phyloP scores from a whole-genome alignment of 53 echinoderm and acorn worm species.

The Arbacia lixula region DNA sequence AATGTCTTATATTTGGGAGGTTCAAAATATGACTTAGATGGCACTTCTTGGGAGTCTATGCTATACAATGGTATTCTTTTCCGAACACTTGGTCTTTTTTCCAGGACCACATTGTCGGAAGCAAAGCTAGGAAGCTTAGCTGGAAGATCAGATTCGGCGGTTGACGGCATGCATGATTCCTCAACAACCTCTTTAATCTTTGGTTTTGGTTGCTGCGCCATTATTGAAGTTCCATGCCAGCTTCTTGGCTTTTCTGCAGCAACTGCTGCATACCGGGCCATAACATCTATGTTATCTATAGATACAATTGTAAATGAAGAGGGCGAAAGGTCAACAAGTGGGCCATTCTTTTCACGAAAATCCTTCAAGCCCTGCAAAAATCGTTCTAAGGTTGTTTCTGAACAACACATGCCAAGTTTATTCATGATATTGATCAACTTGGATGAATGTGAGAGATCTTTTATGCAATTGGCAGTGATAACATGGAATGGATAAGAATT shows the following conservation, averaged over 20 bases:
- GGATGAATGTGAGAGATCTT: slow-evolving; percentile 58
- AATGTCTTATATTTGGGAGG: background rate
- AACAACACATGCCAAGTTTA: slow-evolving; percentile 51
- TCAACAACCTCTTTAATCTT: background rate
- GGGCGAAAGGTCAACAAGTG: background rate
- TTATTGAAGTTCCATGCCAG: slow-evolving; percentile 60
- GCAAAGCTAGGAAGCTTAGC: background rate
- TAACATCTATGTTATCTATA: slow-evolving; percentile 64
- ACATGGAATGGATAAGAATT: slow-evolving; percentile 65
- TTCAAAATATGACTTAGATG: background rate
- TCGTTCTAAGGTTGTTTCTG: slow-evolving; percentile 63
- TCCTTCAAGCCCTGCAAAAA: slow-evolving; percentile 56
- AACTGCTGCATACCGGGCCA: slow-evolving; percentile 49
- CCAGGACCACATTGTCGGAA: background rate
- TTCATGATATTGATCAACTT: slow-evolving; percentile 53
- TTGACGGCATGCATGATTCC: background rate
- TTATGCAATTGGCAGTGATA: slow-evolving; percentile 54
- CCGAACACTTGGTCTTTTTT: slow-evolving; percentile 1
- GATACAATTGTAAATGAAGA: slow-evolving; percentile 38
- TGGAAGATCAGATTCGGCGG: background rate
- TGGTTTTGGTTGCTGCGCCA: slow-evolving; percentile 48
- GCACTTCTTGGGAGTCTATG: background rate
- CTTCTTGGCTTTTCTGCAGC: slow-evolving; percentile 39
- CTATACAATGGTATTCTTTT: background rate
- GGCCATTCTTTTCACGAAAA: background rate